Percentiles rank a stretch among this genome's conserved stretches.
phyloP scores from a whole-genome alignment of 2,888 invertebrate species.

The Drosophila nr. fundita region DNA sequence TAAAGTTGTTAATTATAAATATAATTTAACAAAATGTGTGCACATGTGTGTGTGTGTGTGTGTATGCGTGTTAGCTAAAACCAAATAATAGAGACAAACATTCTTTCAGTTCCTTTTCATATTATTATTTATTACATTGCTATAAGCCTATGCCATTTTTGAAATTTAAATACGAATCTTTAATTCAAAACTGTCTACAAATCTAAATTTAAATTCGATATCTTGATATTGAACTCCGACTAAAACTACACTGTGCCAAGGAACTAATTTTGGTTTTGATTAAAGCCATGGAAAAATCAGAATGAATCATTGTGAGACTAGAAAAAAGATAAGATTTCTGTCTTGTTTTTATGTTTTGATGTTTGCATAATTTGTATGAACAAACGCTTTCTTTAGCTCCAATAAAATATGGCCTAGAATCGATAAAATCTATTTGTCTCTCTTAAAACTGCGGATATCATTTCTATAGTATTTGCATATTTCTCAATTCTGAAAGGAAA shows the following conservation, averaged over 20 bases:
- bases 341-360: not conserved
- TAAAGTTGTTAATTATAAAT: constrained; percentile 57
- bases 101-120: not conserved
- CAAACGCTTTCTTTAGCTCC: not conserved
- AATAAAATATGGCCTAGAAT: not conserved
- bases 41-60: not conserved
- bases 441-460: not conserved
- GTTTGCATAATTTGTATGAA: not conserved
- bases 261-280: not conserved
- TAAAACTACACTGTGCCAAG: not conserved
- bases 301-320: not conserved
- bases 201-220: not conserved
- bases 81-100: not conserved
- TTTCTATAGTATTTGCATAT: not conserved
- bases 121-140: not conserved
- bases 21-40: not conserved
- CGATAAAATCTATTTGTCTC: not conserved
- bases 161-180: not conserved
- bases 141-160: not conserved
- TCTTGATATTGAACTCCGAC: not conserved
- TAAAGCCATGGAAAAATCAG: not conserved
- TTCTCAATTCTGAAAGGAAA: not conserved
- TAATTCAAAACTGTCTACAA: not conserved
- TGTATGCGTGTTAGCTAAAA: not conserved
- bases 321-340: not conserved